These are phyloP conservation scores for Leptodactylus fuscus DNA, from an alignment of 2,113 vertebrate genomes.

Conservation along the genomic window DNA sequence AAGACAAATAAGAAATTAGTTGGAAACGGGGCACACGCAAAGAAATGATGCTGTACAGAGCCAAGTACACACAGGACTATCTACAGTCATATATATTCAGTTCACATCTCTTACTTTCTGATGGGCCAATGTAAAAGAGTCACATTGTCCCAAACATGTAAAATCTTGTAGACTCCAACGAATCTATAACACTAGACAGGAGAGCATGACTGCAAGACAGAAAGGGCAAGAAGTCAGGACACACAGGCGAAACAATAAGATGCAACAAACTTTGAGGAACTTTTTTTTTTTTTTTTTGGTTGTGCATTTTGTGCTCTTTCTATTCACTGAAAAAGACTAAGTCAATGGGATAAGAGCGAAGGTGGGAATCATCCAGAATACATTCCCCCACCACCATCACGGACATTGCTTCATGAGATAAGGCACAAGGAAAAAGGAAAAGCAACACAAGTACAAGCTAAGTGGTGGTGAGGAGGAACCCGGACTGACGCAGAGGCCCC, in stretches of 20 bases:
- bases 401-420: background rate
- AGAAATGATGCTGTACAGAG: background rate
- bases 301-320: slow-evolving; percentile 40
- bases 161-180: background rate
- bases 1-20: slow-evolving; percentile 19
- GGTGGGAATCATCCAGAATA: background rate
- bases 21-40: background rate
- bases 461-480: background rate
- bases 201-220: background rate
- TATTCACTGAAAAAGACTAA: background rate
- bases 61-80: background rate
- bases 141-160: background rate
- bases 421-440: slow-evolving; percentile 20
- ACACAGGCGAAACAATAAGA: background rate
- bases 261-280: background rate
- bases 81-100: too few relatives aligned
- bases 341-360: background rate
- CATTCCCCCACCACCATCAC: background rate
- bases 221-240: too few relatives aligned
- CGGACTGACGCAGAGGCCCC: too few relatives aligned
- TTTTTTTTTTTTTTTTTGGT: slow-evolving; percentile 30
- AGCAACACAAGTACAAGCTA: background rate
- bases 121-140: background rate
- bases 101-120: background rate
- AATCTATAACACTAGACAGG: background rate